phyloP scores from a whole-genome alignment of 2,888 invertebrate genomes.

The Physocephala rufipes region DNA sequence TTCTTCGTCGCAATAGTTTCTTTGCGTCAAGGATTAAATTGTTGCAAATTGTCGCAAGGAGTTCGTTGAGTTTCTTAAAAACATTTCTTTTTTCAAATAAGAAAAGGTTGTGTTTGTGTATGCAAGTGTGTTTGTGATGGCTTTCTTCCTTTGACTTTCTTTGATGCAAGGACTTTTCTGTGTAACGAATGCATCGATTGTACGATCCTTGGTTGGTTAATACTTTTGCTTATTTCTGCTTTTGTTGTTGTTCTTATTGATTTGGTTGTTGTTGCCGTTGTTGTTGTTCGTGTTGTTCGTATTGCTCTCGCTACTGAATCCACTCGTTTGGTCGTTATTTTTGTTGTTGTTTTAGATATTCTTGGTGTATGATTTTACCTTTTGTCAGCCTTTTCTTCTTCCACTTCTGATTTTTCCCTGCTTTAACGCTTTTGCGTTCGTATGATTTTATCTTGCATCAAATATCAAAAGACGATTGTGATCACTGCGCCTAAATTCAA shows the following conservation, averaged over 20 bases:
- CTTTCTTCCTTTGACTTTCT: too few relatives aligned
- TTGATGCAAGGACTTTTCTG: too few relatives aligned
- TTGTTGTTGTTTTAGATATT: constrained; percentile 50
- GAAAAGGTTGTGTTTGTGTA: too few relatives aligned
- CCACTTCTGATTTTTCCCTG: constrained; percentile 48
- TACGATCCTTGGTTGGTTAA: not conserved
- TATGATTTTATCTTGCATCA: constrained; percentile 5
- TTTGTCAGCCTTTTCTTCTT: too few relatives aligned
- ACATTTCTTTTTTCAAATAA: too few relatives aligned
- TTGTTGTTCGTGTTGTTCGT: not conserved
- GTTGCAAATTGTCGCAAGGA: constrained; percentile 22
- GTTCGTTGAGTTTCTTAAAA: not conserved
- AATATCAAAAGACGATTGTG: constrained; percentile 27
- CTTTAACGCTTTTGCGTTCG: not conserved
- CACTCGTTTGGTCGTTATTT: constrained; percentile 31
- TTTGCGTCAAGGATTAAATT: constrained; percentile 20
- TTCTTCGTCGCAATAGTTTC: constrained; percentile 18
- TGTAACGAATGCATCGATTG: too few relatives aligned
- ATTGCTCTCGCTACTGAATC: not conserved
- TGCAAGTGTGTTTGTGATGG: too few relatives aligned
- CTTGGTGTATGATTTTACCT: too few relatives aligned
- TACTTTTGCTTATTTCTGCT: not conserved
- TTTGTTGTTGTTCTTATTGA: not conserved
- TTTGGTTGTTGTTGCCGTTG: not conserved
- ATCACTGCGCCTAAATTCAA: constrained; percentile 45